Evolutionary conservation across 2,888 invertebrate genomes (phyloP).

Genomic region (Urechis unicinctus): DNA sequence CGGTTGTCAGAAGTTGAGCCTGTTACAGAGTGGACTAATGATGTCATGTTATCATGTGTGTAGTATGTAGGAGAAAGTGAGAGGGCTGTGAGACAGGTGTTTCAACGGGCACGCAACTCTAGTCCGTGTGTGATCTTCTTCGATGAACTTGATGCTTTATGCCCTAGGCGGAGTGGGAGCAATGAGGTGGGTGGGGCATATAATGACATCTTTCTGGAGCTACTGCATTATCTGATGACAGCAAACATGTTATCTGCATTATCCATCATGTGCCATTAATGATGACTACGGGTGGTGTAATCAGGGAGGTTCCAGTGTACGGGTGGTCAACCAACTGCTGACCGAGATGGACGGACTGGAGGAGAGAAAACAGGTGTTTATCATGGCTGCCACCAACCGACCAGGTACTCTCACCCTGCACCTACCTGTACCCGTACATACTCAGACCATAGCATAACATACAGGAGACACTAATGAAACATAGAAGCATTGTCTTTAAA

Average conservation of each 20-base stretch:
- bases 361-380: conserved; percentile 81
- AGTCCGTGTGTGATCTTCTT: conserved; percentile 93
- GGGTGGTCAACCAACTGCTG: conserved; percentile 92
- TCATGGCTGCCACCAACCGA: conserved; percentile 93
- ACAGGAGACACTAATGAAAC: not conserved
- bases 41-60: conserved; percentile 8
- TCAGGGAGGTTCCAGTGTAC: conserved; percentile 50
- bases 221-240: no score
- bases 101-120: conserved; percentile 87
- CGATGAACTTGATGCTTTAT: conserved; percentile 84
- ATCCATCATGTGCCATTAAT: not conserved
- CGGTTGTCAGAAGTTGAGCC: no score
- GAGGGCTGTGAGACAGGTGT: conserved; percentile 89
- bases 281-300: not conserved
- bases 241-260: no score
- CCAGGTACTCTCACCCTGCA: conserved; percentile 62
- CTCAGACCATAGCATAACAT: no score
- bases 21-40: no score
- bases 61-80: conserved; percentile 98
- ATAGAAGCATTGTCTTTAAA: not conserved
- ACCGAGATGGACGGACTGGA: conserved; percentile 99
- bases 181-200: conserved; percentile 55
- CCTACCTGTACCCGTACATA: no score
- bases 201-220: not conserved
- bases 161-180: conserved; percentile 77